phyloP scores from a whole-genome alignment of 1,140 invertebrate genomes.

The Cyclargus thomasi region DNA sequence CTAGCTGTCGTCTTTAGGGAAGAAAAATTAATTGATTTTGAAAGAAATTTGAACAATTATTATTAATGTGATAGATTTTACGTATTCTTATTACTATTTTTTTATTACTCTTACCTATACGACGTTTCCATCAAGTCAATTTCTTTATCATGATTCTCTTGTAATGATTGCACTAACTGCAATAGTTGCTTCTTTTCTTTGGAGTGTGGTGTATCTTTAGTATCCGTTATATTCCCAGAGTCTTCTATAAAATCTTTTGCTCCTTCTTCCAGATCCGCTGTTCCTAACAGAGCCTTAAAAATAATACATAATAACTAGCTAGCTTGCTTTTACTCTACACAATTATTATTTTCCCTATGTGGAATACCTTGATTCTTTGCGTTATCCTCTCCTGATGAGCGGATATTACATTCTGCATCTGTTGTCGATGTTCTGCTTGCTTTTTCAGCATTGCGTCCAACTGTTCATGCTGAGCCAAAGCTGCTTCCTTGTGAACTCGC shows the following conservation, averaged over 20 bases:
- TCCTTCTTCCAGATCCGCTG: constrained; percentile 34
- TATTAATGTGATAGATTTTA: too few species aligned
- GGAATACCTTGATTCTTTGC: constrained; percentile 62
- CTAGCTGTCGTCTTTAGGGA: constrained; percentile 56
- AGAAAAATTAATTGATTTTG: too few species aligned
- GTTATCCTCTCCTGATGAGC: constrained; percentile 69
- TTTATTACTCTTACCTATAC: constrained; percentile 64
- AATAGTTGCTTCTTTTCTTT: constrained; percentile 62
- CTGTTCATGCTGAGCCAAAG: constrained; percentile 54
- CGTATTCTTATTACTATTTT: too few species aligned
- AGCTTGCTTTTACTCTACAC: too few species aligned
- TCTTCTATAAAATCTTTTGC: constrained; percentile 22
- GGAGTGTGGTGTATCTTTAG: constrained; percentile 41
- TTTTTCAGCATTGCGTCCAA: constrained; percentile 56
- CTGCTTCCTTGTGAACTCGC: constrained; percentile 59
- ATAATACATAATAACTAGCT: too few species aligned
- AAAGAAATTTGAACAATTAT: too few species aligned
- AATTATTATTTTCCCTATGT: too few species aligned
- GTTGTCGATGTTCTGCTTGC: constrained; percentile 54
- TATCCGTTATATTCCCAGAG: constrained; percentile 27
- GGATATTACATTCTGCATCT: constrained; percentile 67
- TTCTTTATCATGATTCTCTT: constrained; percentile 71
- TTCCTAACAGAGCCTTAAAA: constrained; percentile 48
- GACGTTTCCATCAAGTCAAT: constrained; percentile 72
- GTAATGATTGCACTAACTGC: constrained; percentile 61